phyloP scores from a whole-genome alignment of 2,888 invertebrate species.

The Lucinisca nassula region DNA sequence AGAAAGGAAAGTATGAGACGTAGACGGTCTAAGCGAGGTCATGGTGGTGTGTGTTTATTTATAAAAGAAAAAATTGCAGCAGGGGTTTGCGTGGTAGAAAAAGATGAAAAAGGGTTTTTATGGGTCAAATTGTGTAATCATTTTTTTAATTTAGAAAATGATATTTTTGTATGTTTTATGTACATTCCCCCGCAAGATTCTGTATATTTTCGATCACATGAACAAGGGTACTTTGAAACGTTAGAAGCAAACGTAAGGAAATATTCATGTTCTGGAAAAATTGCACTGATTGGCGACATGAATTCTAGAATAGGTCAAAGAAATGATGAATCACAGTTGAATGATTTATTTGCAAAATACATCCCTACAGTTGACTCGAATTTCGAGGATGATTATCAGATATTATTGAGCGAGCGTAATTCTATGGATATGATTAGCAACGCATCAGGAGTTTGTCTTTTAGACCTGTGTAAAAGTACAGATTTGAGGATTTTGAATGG shows the following conservation, averaged over 20 bases:
- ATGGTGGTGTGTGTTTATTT: not conserved
- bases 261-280: not conserved
- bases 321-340: not conserved
- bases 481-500: constrained; percentile 8
- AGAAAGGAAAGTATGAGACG: not conserved
- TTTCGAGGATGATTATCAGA: not conserved
- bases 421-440: not conserved
- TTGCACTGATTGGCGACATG: not conserved
- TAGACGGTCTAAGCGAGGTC: constrained; percentile 3
- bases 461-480: not conserved
- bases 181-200: too few species aligned
- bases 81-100: not conserved
- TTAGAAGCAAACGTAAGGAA: not conserved
- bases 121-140: too few species aligned
- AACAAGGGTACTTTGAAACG: not conserved
- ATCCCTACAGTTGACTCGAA: not conserved
- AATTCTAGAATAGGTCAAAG: not conserved
- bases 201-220: too few species aligned
- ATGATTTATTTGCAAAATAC: too few species aligned
- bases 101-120: not conserved
- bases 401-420: not conserved
- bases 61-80: not conserved
- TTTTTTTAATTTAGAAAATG: not conserved
- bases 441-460: not conserved
- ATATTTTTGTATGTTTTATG: too few species aligned